Base-by-base conservation (phyloP, 2,113 vertebrate species). In the Antechinus stuartii region DNA sequence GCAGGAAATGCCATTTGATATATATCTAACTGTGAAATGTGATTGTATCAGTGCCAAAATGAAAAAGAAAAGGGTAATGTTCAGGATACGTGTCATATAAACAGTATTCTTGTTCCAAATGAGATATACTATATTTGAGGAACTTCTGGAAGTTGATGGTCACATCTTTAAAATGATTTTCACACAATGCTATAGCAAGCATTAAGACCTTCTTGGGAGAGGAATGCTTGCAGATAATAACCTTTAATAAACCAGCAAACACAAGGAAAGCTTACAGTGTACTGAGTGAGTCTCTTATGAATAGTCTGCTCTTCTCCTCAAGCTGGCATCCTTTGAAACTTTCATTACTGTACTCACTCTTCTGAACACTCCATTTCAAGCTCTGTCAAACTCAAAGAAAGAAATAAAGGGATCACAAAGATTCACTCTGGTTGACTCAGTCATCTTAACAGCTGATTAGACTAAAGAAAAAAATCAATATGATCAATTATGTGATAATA, bases 401-500 rank as follows among this genome's bases (percentile, higher is more conserved):
- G 94, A 61, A 61, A 68, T 56, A 84, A n/a, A 3, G 26, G 26
- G 92, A 54, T 27, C 42, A n/a, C 22, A 52, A 61, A 76, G 54
- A 46, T 42, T 54, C 30, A 26, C 30, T 84, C 56, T 3, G 0
- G 61, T 68, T 49, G 68, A 49, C 91, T n/a, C 35, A 54, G 22
- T 42, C n/a, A 47, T 26, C 35, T 89, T n/a, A 95, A 95, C 93
- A 1, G 27, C 42, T 57, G 10, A 68, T 92, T 54, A 57, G 52
- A 96, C 95, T 94, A 91, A 55, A 10, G 22, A 46, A 93, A 76
- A 47, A 14, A 30, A 26, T 55, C 91, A 90, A 35, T 49, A 54
- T 92, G 90, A 55, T 92, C 53, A 53, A n/a, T 1, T 95, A 49
- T 93, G 55, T 30, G 55, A 90, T 56, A 92, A 92, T 89, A 49